Percentiles rank a stretch among this genome's conserved stretches.
Conservation (phyloP, 2,888 invertebrate genomes). For the Diachrysia chrysitis region DNA sequence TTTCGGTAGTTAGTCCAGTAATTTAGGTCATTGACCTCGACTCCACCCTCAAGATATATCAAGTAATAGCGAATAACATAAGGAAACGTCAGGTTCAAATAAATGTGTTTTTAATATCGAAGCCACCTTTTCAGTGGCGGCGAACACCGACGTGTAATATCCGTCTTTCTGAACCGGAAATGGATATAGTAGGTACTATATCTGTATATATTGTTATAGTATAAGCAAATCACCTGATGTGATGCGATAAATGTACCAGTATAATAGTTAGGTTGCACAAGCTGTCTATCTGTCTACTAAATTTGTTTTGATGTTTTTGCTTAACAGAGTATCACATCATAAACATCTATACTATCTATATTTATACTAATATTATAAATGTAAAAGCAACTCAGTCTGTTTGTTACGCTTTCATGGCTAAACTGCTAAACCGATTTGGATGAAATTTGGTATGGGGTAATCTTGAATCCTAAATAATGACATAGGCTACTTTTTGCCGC, state of each 20-base stretch:
- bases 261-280: no score
- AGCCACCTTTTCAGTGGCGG: slow-evolving; percentile 12
- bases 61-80: not conserved
- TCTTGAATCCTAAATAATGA: no score
- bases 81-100: slow-evolving; percentile 12
- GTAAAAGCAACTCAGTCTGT: no score
- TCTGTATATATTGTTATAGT: slow-evolving; percentile 5
- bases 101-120: slow-evolving; percentile 30
- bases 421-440: no score
- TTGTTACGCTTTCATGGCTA: no score
- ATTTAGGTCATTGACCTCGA: not conserved
- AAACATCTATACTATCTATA: no score
- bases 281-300: no score
- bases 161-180: slow-evolving; percentile 31
- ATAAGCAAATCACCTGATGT: not conserved
- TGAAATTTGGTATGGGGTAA: no score
- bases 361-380: no score
- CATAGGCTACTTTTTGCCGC: no score
- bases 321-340: no score
- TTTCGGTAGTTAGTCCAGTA: not conserved
- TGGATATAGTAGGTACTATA: slow-evolving; percentile 17
- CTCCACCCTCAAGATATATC: not conserved
- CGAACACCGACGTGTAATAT: slow-evolving; percentile 35
- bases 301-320: no score
- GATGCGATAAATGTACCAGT: not conserved